These are phyloP conservation scores for Pseudomyrmex concolor DNA, from an alignment of 1,140 invertebrate species.

Conservation along the genomic window DNA sequence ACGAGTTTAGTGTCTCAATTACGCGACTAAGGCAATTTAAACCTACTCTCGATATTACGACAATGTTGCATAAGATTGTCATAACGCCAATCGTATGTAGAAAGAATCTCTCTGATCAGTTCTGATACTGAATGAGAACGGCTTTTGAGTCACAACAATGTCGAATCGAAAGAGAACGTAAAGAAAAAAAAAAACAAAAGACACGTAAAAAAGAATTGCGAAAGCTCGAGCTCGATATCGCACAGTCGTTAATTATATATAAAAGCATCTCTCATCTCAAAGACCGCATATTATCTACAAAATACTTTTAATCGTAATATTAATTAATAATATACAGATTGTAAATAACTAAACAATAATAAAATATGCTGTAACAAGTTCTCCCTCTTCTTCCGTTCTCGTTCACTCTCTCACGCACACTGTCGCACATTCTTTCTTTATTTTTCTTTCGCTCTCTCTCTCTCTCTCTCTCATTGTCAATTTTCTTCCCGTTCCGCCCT, in stretches of 20 bases:
- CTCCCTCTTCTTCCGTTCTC: slow-evolving; percentile 67
- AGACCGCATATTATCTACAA: slow-evolving; percentile 83
- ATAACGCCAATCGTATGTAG: slow-evolving; percentile 3
- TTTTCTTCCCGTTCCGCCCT: slow-evolving; percentile 28
- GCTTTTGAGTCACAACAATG: slow-evolving; percentile 52
- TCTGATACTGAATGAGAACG: slow-evolving; percentile 1
- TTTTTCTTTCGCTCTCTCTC: slow-evolving; percentile 51
- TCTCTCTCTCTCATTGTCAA: slow-evolving; percentile 46
- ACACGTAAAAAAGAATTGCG: neutral
- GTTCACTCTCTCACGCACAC: slow-evolving; percentile 23
- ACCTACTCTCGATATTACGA: slow-evolving; percentile 26
- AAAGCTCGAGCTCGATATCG: neutral
- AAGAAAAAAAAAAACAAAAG: neutral
- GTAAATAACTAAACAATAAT: slow-evolving; percentile 85
- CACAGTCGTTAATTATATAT: neutral
- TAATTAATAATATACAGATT: slow-evolving; percentile 85
- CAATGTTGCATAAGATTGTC: slow-evolving; percentile 34
- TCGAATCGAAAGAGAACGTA: neutral
- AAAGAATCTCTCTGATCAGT: slow-evolving; percentile 33
- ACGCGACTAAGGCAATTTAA: slow-evolving; percentile 6
- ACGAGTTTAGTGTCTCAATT: slow-evolving; percentile 18
- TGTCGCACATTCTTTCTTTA: slow-evolving; percentile 4
- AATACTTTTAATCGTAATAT: slow-evolving; percentile 85
- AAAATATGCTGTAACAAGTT: slow-evolving; percentile 84
- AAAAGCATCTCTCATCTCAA: slow-evolving; percentile 34